A percentile compares a stretch with the other conserved stretches of the same genome.
Conservation (phyloP, 2,888 invertebrate genomes). For the Parnassius glacialis region DNA sequence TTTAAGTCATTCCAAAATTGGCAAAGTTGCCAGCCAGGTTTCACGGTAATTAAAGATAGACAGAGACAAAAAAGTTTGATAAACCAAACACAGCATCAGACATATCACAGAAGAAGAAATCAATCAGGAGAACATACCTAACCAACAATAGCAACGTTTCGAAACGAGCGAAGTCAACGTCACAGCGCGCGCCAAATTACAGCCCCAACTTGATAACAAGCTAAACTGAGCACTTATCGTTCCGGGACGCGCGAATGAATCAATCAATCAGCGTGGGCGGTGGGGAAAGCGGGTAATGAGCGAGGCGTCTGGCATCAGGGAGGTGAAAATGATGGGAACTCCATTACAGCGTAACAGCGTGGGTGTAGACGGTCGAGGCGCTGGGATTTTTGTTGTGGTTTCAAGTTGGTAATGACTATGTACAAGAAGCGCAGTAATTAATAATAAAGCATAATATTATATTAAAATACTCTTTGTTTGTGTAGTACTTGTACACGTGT, state of each 20-base stretch:
- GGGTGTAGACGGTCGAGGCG: conserved; percentile 26
- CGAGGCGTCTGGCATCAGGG: conserved; percentile 33
- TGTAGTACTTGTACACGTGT: too few relatives aligned
- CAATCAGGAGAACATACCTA: conserved; percentile 12
- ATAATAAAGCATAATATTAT: too few relatives aligned
- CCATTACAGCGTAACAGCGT: conserved; percentile 29
- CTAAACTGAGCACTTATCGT: conserved; percentile 62
- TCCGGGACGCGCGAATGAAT: conserved; percentile 50
- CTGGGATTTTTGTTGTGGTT: conserved; percentile 25
- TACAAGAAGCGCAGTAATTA: too few relatives aligned
- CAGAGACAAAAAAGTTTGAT: background rate
- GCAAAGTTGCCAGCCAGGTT: too few relatives aligned
- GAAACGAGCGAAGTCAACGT: conserved; percentile 1
- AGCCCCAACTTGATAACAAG: conserved; percentile 52
- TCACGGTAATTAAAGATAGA: too few relatives aligned
- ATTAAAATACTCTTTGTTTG: too few relatives aligned
- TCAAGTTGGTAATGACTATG: conserved; percentile 26
- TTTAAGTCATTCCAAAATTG: too few relatives aligned
- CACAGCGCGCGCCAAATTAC: conserved; percentile 29
- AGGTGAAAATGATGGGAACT: conserved; percentile 29
- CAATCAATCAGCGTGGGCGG: conserved; percentile 53
- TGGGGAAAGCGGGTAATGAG: conserved; percentile 50
- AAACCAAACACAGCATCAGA: background rate
- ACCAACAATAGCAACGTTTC: conserved; percentile 5
- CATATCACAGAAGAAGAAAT: conserved; percentile 1